Base-by-base conservation (phyloP, 2,113 vertebrate species). In the Bubo scandiacus region DNA sequence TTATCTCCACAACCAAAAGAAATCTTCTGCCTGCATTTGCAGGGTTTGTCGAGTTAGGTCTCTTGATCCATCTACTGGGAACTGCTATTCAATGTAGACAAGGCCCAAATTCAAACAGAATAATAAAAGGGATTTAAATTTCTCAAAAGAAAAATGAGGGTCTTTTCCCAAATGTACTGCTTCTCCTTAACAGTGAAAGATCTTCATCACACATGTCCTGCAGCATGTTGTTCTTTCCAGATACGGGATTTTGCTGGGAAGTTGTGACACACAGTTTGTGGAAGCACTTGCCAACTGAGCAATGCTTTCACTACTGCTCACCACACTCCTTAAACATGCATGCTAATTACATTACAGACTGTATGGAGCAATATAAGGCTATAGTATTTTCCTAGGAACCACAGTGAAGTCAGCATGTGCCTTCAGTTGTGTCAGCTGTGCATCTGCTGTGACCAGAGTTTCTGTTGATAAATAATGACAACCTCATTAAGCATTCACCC, bases 251-350 rank as follows among this genome's bases (percentile, higher is more conserved):
- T 79, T 92, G 43, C 66, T 86, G 81, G 73, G 61, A 95, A 96
- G 47, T 74, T 92, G 82, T 81, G 78, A 85, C 94, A 92, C 51
- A 61, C 34, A 61, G 62, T 61, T 95, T 82, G 78, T 1, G 2
- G 49, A 36, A 94, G 66, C 62, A 54, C 66, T 88, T 88, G 75
- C 86, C 83, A 91, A 72, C 80, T 92, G 81, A 88, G 81, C 87
- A 86, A 65, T 62, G 63, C 81, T 94, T 93, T 90, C 54, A 27
- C 87, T 95, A 38, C 62, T 80, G 81, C 62, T 96, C 88, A n/a
- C 49, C 67, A 73, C 43, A 77, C 20, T 83, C 67, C 62, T 88
- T 66, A 85, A 85, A 83, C 27, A 70, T 5, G 2, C 62, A n/a
- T 1, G 2, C 15, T 83, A 86, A 62, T 61, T 81, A 92, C 12